Evolutionary conservation across 2,113 vertebrate genomes (phyloP).

Genomic region (Lagopus leucura): DNA sequence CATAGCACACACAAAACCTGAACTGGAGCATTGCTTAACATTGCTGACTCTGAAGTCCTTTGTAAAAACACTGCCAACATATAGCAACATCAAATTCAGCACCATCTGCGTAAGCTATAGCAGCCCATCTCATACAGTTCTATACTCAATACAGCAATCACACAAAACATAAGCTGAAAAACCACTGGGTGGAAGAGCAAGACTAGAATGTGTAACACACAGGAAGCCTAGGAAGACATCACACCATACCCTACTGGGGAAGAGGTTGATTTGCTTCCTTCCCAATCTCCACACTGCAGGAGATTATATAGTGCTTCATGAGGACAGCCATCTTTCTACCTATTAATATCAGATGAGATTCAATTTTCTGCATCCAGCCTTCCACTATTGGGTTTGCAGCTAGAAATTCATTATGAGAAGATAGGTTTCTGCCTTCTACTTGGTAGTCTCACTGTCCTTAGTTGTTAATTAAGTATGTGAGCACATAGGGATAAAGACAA

Average conservation of each 20-base stretch:
- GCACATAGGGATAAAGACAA: not conserved
- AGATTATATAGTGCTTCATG: not conserved
- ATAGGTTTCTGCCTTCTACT: slow-evolving; percentile 52
- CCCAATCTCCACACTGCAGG: not conserved
- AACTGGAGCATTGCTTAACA: fast-evolving
- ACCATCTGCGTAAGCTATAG: not conserved
- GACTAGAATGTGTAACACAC: not conserved
- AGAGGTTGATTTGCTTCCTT: not conserved
- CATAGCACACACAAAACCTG: not conserved
- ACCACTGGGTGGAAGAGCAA: not conserved
- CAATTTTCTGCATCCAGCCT: slow-evolving; percentile 22
- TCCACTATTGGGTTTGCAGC: slow-evolving; percentile 3
- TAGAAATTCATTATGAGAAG: slow-evolving; percentile 45
- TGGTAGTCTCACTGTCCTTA: slow-evolving; percentile 23
- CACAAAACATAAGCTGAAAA: not conserved
- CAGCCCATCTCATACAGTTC: not conserved
- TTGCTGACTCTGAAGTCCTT: not conserved
- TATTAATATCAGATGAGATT: slow-evolving; percentile 18
- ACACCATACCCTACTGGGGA: not conserved
- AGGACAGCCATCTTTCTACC: slow-evolving; percentile 1
- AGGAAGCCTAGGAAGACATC: not conserved
- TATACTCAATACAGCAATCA: not conserved
- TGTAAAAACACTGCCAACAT: not conserved
- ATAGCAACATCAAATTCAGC: not conserved
- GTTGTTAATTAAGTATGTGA: slow-evolving; percentile 62